Conservation (phyloP, 1,140 invertebrate genomes). For the Drosophila takahashii region DNA sequence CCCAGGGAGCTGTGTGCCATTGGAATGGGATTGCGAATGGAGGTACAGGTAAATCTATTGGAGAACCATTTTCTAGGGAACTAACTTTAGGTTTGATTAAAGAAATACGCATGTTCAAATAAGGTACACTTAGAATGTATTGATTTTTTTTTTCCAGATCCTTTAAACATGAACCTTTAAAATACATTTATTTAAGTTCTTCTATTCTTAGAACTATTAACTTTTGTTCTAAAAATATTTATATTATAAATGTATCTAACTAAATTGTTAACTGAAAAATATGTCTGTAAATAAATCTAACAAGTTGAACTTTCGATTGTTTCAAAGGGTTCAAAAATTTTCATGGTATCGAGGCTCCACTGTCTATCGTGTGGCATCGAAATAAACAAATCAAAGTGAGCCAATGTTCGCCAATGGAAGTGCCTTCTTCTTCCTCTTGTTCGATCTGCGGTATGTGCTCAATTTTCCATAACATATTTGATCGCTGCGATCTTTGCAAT, state of each 20-base stretch:
- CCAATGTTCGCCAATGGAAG: slow-evolving; percentile 51
- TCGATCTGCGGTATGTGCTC: slow-evolving; percentile 75
- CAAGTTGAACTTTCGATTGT: not conserved
- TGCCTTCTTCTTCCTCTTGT: slow-evolving; percentile 16
- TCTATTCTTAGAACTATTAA: no score
- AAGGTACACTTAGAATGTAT: no score
- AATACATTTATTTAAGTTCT: no score
- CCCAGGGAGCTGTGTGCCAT: slow-evolving; percentile 69
- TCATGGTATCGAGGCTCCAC: not conserved
- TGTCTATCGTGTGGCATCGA: slow-evolving; percentile 69
- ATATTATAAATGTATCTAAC: no score
- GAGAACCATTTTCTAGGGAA: not conserved
- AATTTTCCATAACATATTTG: slow-evolving; percentile 83
- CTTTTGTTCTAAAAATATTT: not conserved
- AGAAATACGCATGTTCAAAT: no score
- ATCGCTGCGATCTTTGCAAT: slow-evolving; percentile 76
- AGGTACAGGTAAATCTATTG: not conserved
- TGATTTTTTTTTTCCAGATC: no score
- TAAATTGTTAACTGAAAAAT: no score
- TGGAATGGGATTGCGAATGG: slow-evolving; percentile 36
- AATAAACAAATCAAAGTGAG: slow-evolving; percentile 82
- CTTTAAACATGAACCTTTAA: no score
- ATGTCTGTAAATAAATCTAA: no score
- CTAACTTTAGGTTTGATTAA: no score
- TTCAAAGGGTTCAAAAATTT: not conserved